phyloP scores from a whole-genome alignment of 2,888 invertebrate species.

The Argynnis bischoffii region DNA sequence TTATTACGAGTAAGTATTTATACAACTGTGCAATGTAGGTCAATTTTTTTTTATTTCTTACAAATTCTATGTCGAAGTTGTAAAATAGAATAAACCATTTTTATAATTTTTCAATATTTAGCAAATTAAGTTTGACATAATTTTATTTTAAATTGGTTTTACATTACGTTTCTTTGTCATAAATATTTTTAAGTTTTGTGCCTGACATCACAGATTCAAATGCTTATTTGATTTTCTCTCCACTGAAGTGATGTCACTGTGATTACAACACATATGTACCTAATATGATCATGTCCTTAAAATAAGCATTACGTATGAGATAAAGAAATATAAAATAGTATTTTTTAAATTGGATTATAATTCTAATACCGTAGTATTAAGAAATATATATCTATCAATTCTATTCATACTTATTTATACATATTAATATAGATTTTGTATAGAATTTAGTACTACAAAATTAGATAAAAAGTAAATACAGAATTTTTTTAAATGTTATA shows the following conservation, averaged over 20 bases:
- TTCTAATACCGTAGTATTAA: too few species aligned
- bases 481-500: too few species aligned
- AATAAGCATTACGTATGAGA: background rate
- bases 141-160: slow-evolving; percentile 15
- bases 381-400: too few species aligned
- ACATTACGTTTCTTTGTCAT: slow-evolving; percentile 38
- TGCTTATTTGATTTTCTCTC: slow-evolving; percentile 32
- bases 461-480: too few species aligned
- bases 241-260: slow-evolving; percentile 36
- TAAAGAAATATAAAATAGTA: too few species aligned
- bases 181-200: slow-evolving; percentile 36
- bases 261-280: slow-evolving; percentile 14
- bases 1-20: slow-evolving; percentile 58
- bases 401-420: too few species aligned
- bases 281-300: background rate
- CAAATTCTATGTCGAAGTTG: background rate
- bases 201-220: slow-evolving; percentile 23
- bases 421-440: too few species aligned
- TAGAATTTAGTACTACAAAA: too few species aligned
- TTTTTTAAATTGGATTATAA: too few species aligned
- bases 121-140: slow-evolving; percentile 29
- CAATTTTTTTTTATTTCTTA: slow-evolving; percentile 25
- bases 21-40: slow-evolving; percentile 40
- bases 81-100: background rate
- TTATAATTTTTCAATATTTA: background rate